Evolutionary conservation across 2,888 invertebrate species (phyloP), one percentile per base, ranked within the genome.

Genomic region (Chromoteleia sp.): DNA sequence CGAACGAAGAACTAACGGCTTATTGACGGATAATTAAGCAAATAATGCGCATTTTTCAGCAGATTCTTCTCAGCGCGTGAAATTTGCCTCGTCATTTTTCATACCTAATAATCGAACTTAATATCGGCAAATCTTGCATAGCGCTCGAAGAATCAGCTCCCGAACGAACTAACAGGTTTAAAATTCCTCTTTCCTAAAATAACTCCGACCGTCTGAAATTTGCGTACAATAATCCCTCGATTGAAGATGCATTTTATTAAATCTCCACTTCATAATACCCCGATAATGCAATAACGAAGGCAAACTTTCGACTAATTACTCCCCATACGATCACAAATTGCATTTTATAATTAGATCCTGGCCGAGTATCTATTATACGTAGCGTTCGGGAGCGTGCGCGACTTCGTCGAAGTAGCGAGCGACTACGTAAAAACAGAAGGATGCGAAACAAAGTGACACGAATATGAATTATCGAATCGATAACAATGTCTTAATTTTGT

Each of bases 401-500:
- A 6, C 36, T 21, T 5, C 10, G n/a, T 5, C 10, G 25, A 36
- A 19, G 30, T 33, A n/a, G 50, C n/a, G 25, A 15, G 15, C 12
- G 30, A n/a, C n/a, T n/a, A n/a, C 10, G 33, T 12, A 48, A 61
- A 61, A 58, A 58, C 12, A 4, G 10, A 50, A 41, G 15, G 73
- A 73, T 43, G 54, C 36, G 25, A 48, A 56, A 78, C 45, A 71
- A 52, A 59, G 43, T 73, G 73, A 79, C 59, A 61, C 73, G 67
- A 61, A 73, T 67, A 79, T 67, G 61, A 79, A 79, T 79, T 48
- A 68, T 82, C 74, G 21, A 77, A 73, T 77, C 77, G 70, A 82
- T 76, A 74, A 81, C 75, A 75, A 76, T 76, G 73, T 81, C 73
- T 82, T 77, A 82, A 82, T 82, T 77, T 82, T 73, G 68, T 70